These are phyloP conservation scores for Chlorodrepanis virens DNA, from an alignment of 2,113 vertebrate genomes.

Conservation along the genomic window DNA sequence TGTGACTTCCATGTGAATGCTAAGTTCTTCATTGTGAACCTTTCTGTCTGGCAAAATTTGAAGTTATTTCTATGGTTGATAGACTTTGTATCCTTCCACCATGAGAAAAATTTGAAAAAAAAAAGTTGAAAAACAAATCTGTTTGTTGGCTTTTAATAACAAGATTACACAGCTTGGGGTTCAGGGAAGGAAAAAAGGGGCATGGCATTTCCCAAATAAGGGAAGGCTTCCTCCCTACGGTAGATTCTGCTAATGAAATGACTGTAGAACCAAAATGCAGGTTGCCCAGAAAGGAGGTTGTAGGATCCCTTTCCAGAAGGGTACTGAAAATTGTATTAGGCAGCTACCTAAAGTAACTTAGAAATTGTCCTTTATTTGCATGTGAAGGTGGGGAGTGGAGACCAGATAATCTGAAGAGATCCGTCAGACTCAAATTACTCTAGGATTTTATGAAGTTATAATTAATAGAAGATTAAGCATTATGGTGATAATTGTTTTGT, in stretches of 20 bases:
- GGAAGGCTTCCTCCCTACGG: not conserved
- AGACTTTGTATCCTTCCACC: not conserved
- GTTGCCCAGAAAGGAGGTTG: not conserved
- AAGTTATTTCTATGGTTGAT: not conserved
- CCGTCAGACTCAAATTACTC: not conserved
- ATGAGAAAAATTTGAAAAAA: not conserved
- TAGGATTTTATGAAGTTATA: not conserved
- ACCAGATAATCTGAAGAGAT: not conserved
- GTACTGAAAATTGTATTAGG: not conserved
- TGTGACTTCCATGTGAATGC: not conserved
- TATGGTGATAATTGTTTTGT: not conserved
- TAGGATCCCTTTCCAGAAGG: not conserved
- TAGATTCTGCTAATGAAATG: not conserved
- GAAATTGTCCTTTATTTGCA: not conserved
- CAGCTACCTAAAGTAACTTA: not conserved
- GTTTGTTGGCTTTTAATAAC: not conserved
- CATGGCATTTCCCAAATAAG: not conserved
- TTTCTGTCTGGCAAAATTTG: not conserved
- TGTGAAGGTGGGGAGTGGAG: not conserved
- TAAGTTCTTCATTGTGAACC: not conserved
- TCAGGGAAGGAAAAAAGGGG: not conserved
- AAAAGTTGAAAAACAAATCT: not conserved
- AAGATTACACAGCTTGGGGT: not conserved
- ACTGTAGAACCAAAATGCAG: not conserved
- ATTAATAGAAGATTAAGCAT: not conserved